Evolutionary conservation across 2,888 invertebrate genomes (phyloP), one percentile per base, ranked within the genome.

Genomic region (Apamea sordens): DNA sequence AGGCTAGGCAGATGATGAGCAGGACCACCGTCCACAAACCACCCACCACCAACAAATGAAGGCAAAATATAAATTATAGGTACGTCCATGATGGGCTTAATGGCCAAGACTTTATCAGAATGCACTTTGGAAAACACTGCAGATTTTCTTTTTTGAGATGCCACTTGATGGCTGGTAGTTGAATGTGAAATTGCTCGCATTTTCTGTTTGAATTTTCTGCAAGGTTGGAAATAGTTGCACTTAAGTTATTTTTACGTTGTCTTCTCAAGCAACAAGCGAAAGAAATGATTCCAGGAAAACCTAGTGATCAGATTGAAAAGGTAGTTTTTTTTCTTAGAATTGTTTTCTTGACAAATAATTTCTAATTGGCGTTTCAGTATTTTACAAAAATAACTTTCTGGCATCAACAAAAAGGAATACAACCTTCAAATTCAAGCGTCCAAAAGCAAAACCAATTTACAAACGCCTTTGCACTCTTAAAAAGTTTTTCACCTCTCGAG

Each of bases 401-500:
- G 0, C 6, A 50, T 50, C 44, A 68, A 82, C 4, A 63, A 63
- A 41, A 67, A 61, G 6, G 79, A 85, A 61, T 36, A 70, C 67
- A 79, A 44, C 6, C 32, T 64, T n/a, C 32, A 63, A 28, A 71
- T 64, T 68, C 32, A 63, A 79, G 44, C 56, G 28, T 21, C 13
- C 28, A 36, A 76, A 68, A 32, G 53, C 82, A 59, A 82, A 86
- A 73, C 73, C 85, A 88, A 86, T 88, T 89, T 79, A 15, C 82
- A 81, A 82, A 79, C 69, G 56, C 64, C 69, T 81, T 80, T 79
- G 79, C 79, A 78, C 83, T 72, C 68, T 65, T 61, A 68, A 28
- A 79, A 88, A 84, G 64, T 83, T 79, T 82, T 80, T 76, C 76
- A 77, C 80, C 80, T 80, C 81, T 88, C 76, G 77, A 79, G 71